Conservation (phyloP, 2,113 vertebrate genomes). For the Melanerpes aurifrons region DNA sequence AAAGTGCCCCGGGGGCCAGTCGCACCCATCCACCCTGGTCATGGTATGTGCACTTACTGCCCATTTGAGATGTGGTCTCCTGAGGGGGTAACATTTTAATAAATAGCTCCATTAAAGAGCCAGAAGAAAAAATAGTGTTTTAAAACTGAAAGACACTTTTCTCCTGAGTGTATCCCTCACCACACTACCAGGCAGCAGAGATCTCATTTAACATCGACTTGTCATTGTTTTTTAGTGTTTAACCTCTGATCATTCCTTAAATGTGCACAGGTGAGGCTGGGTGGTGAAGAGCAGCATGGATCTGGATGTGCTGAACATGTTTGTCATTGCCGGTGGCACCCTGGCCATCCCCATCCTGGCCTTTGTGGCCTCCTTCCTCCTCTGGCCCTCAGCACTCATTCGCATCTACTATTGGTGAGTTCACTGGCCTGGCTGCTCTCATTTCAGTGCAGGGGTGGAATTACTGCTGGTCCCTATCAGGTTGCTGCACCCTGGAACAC, state of each 20-base stretch:
- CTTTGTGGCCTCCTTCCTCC: constrained; percentile 83
- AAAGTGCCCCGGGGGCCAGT: neutral
- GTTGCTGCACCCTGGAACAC: too few relatives aligned
- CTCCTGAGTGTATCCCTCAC: neutral
- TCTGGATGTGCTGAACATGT: constrained; percentile 88
- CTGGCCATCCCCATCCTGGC: constrained; percentile 87
- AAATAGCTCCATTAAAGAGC: neutral
- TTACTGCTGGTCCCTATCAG: neutral
- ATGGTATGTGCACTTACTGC: fast-evolving
- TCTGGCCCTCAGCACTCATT: constrained; percentile 88
- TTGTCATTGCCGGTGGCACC: constrained; percentile 83
- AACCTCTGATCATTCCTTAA: neutral
- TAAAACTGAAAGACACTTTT: neutral
- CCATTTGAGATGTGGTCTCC: neutral
- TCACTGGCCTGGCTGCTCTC: neutral
- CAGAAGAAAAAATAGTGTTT: neutral
- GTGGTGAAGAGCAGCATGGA: constrained; percentile 78
- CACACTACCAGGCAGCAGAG: neutral
- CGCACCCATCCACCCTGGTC: fast-evolving
- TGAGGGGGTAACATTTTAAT: neutral
- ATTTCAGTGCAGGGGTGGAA: fast-evolving
- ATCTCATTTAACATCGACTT: neutral
- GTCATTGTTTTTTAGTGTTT: neutral
- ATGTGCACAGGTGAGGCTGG: constrained; percentile 21
- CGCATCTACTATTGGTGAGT: constrained; percentile 93